phyloP scores from a whole-genome alignment of 2,113 vertebrate genomes.

The Dicrurus megarhynchus region DNA sequence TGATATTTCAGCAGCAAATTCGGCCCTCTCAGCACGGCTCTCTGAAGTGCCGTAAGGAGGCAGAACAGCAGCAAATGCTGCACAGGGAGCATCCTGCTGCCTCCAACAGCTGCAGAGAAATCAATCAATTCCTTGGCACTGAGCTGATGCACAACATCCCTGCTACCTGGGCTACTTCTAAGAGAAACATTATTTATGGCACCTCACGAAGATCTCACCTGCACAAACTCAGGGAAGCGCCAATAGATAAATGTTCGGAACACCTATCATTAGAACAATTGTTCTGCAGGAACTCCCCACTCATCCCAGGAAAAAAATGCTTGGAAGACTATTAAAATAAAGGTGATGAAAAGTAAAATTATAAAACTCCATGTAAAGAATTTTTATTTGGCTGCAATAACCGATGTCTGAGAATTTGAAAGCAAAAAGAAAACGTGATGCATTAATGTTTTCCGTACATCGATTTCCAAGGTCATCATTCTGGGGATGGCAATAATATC shows the following conservation, averaged over 20 bases:
- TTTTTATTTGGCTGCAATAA: not conserved
- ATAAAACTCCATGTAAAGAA: not conserved
- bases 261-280: rapidly evolving
- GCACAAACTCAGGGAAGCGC: rapidly evolving
- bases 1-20: not conserved
- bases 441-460: not conserved
- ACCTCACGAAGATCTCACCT: rapidly evolving
- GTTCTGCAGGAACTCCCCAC: not conserved
- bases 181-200: not conserved
- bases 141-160: rapidly evolving
- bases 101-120: not conserved
- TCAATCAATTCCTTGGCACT: not conserved
- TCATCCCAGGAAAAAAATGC: not conserved
- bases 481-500: not conserved
- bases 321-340: not conserved
- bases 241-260: rapidly evolving
- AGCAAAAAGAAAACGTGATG: not conserved
- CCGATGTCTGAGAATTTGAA: not conserved
- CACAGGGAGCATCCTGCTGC: not conserved
- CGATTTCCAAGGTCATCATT: not conserved
- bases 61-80: rapidly evolving
- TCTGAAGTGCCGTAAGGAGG: rapidly evolving
- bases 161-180: rapidly evolving
- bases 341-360: not conserved
- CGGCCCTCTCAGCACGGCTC: not conserved